Base-by-base conservation (phyloP, 2,888 invertebrate genomes). In the Ennomos erosarius region DNA sequence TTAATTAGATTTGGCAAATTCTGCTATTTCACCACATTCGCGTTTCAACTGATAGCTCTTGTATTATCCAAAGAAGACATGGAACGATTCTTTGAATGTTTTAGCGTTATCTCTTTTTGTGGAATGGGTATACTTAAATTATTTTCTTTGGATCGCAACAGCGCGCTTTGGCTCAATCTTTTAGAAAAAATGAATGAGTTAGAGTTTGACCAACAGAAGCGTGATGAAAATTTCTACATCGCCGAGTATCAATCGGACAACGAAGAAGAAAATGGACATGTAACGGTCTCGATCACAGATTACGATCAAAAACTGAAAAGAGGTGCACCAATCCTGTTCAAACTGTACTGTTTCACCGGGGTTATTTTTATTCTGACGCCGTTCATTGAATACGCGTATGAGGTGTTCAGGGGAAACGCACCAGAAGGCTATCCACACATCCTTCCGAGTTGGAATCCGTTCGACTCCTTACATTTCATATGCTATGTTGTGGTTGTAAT, bases 101-200 rank as follows among this genome's bases (percentile, higher is more conserved):
- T 85, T 51, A 87, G 88, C 54, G 70, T 85, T 0, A 71, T 87
- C 0, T 76, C 82, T 0, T 90, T 89, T 60, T 84, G 82, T 43
- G 66, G 72, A 9, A 84, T 90, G 84, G 87, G 87, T 0, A 63
- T 82, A 5, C 55, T 87, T 0, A 90, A 90, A 65, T 65, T 87
- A 0, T 53, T 62, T 13, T 84, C 83, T 6, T 65, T 90, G n/a
- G 62, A 70, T 1, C 38, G 48, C 8, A 69, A 75, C 13, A 64
- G 71, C 1, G 42, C 68, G 9, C 66, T 55, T 6, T 90, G 90
- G 90, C 68, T 59, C 1, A 62, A 53, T 3, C 62, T 90, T 3
- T 55, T 87, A 0, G 65, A 62, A 0, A 71, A 76, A 69, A 74
- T 82, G 1, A 43, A 66, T 1, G 38, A 38, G 1, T 62, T 88